These are phyloP conservation scores for pig (Sus scrofa) DNA, from an alignment of 2,113 vertebrate genomes.

Conservation along the genomic window T2T-Sscrofa CM000818.6:71078501-71079000, in stretches of 20 bases:
- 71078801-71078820: neutral
- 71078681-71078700: conserved; percentile 25
- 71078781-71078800: neutral
- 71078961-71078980: neutral
- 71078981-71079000: neutral
- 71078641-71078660: neutral
- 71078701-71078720: neutral
- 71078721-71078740: neutral
- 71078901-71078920: neutral
- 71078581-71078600: neutral
- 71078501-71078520: neutral
- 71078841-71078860: neutral
- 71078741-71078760: neutral
- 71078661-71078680: neutral
- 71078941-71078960: neutral
- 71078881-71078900: neutral
- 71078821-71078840: neutral
- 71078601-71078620: neutral
- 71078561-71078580: neutral
- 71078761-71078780: neutral
- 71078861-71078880: neutral
- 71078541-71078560: neutral
- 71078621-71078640: neutral
- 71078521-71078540: neutral
- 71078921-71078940: neutral